These are phyloP conservation scores for Chaetura pelagica DNA, from an alignment of 2,113 vertebrate species.

Conservation along the genomic window DNA sequence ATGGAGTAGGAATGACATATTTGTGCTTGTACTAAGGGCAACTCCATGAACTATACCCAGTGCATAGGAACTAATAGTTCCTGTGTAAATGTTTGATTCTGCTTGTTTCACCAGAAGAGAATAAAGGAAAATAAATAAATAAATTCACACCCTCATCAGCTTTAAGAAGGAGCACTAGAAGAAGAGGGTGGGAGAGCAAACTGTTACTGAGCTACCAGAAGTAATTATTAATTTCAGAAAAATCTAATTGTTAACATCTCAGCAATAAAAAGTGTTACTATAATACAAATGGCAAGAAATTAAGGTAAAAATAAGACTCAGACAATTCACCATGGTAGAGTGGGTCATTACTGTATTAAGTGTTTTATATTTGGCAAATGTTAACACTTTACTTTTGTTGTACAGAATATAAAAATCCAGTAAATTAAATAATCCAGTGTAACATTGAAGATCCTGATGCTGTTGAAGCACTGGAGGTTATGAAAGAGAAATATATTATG, in stretches of 20 bases:
- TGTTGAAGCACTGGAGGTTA: not conserved
- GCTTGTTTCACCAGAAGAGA: not conserved
- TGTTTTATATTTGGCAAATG: not conserved
- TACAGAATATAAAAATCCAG: not conserved
- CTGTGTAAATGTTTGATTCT: not conserved
- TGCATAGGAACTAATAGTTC: not conserved
- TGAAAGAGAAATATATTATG: not conserved
- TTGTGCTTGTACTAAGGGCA: not conserved
- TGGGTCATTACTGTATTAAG: not conserved
- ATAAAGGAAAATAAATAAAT: not conserved
- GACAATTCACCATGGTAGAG: not conserved
- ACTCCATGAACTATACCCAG: not conserved
- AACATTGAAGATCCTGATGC: not conserved
- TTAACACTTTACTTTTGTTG: not conserved
- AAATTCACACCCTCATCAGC: not conserved
- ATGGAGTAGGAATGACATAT: constrained; percentile 22
- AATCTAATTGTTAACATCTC: not conserved
- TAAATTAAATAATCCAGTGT: not conserved
- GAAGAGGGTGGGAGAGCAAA: not conserved
- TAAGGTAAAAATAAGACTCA: not conserved
- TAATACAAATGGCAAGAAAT: not conserved
- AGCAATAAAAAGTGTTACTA: not conserved
- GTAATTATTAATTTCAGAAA: not conserved
- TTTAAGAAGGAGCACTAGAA: not conserved
- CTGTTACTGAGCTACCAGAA: not conserved